These are phyloP conservation scores for Watsonalla cultraria DNA, from an alignment of 2,888 invertebrate species.

Conservation along the genomic window DNA sequence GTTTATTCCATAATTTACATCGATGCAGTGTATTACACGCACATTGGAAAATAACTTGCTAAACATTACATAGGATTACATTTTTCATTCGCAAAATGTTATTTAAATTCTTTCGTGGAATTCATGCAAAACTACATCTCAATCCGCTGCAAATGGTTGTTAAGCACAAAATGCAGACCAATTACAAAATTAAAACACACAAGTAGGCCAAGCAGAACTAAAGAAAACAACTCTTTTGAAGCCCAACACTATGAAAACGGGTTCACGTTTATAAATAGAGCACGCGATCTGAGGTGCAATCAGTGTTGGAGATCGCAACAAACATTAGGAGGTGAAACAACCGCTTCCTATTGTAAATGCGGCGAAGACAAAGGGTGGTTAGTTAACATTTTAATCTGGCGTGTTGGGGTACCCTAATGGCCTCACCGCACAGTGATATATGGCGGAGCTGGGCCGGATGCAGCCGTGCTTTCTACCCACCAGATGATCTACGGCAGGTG, in stretches of 20 bases:
- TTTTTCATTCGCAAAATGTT: neutral
- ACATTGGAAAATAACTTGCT: neutral
- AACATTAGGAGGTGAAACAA: conserved; percentile 44
- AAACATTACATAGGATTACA: neutral
- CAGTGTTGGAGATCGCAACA: conserved; percentile 36
- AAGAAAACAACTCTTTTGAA: neutral
- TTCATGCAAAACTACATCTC: neutral
- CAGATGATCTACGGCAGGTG: conserved; percentile 44
- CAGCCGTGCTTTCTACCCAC: conserved; percentile 44
- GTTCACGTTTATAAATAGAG: neutral
- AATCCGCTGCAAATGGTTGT: neutral
- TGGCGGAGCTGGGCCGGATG: conserved; percentile 33
- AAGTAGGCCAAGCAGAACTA: neutral
- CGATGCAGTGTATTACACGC: neutral
- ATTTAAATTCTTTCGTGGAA: neutral
- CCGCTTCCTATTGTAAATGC: conserved; percentile 44
- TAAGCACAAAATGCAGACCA: neutral
- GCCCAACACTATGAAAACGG: conserved; percentile 1
- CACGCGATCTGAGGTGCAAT: conserved; percentile 39
- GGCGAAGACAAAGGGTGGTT: conserved; percentile 52
- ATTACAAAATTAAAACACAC: neutral
- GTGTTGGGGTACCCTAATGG: conserved; percentile 48
- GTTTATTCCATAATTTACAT: no score
- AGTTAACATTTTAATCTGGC: conserved; percentile 63
- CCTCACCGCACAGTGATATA: conserved; percentile 43